phyloP scores from a whole-genome alignment of 2,888 invertebrate genomes.

The Hypselothyrea guttata region DNA sequence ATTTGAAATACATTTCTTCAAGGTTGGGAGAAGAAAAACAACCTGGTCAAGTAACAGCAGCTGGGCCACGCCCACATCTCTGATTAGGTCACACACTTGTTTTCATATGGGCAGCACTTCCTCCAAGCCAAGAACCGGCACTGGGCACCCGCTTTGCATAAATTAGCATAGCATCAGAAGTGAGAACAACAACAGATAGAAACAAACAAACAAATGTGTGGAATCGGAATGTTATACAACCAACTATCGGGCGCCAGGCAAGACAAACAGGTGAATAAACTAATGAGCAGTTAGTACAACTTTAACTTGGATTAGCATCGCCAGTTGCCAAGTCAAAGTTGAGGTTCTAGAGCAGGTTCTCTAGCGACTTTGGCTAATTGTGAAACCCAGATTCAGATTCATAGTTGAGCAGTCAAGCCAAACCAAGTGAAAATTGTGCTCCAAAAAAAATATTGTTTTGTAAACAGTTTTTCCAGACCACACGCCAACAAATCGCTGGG shows the following conservation, averaged over 20 bases:
- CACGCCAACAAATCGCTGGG: constrained; percentile 18
- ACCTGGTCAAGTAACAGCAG: constrained; percentile 1
- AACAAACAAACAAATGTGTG: constrained; percentile 3
- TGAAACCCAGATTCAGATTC: constrained; percentile 25
- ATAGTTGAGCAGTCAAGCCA: constrained; percentile 57
- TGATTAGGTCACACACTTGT: constrained; percentile 53
- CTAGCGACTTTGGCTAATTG: constrained; percentile 18
- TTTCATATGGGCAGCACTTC: constrained; percentile 43
- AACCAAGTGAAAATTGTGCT: constrained; percentile 32
- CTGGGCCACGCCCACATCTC: constrained; percentile 22
- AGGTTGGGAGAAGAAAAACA: constrained; percentile 36
- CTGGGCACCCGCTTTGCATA: constrained; percentile 66
- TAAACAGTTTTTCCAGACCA: constrained; percentile 14
- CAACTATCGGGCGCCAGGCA: neutral
- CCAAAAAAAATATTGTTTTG: constrained; percentile 5
- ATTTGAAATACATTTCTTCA: constrained; percentile 26
- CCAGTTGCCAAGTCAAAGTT: too few relatives aligned
- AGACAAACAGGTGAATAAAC: constrained; percentile 44
- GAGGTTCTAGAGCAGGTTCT: constrained; percentile 1
- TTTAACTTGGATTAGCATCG: too few relatives aligned
- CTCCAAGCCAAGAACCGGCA: constrained; percentile 52
- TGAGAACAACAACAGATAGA: constrained; percentile 49
- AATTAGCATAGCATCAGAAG: constrained; percentile 61
- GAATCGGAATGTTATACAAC: too few relatives aligned
- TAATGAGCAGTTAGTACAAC: constrained; percentile 48